phyloP scores from a whole-genome alignment of 2,113 vertebrate species.

The Salminus brasiliensis region DNA sequence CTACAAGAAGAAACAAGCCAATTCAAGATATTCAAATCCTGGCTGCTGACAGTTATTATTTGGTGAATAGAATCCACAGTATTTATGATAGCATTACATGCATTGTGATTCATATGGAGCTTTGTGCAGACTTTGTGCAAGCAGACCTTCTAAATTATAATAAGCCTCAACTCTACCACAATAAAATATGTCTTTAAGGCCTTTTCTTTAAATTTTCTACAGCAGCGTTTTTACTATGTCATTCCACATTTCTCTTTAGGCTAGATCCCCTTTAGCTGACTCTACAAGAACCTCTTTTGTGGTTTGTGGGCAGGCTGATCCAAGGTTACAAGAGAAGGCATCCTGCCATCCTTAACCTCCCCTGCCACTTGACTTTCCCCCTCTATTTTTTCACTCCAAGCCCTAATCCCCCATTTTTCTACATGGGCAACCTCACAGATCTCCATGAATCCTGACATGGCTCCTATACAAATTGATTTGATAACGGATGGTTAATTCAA shows the following conservation, averaged over 20 bases:
- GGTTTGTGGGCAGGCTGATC: slow-evolving; percentile 30
- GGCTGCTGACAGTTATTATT: slow-evolving; percentile 4
- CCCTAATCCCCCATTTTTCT: background rate
- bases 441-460: background rate
- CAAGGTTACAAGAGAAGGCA: slow-evolving; percentile 14
- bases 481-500: slow-evolving; percentile 8
- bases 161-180: background rate
- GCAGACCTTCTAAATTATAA: slow-evolving; percentile 27
- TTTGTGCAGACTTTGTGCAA: slow-evolving; percentile 5
- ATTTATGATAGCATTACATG: slow-evolving; percentile 4
- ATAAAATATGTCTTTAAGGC: slow-evolving; percentile 3
- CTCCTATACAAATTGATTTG: background rate
- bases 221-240: background rate
- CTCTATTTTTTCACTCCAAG: background rate
- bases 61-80: slow-evolving; percentile 17
- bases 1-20: background rate
- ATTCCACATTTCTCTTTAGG: background rate
- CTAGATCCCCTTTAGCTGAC: background rate
- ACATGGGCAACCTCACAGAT: background rate
- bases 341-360: background rate
- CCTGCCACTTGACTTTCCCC: background rate
- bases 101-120: background rate
- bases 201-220: background rate
- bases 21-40: background rate
- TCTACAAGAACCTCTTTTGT: background rate